These are phyloP conservation scores for Halcyon chelicuti DNA, from an alignment of 2,797 vertebrate genomes.

Conservation along the genomic window DNA sequence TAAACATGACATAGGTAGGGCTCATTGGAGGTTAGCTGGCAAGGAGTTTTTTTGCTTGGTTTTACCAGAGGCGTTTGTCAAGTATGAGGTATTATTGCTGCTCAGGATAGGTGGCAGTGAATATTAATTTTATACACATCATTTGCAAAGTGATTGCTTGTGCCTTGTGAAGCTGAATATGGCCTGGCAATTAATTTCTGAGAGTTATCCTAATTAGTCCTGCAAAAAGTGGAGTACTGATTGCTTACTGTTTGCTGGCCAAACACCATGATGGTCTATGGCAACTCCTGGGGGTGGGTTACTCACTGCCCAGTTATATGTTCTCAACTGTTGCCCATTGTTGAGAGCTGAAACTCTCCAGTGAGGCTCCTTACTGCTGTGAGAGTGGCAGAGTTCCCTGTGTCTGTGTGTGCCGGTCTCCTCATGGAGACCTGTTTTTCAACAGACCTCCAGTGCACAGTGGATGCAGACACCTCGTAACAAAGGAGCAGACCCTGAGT, in stretches of 20 bases:
- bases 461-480: not conserved
- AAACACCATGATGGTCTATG: not conserved
- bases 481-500: not conserved
- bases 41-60: not conserved
- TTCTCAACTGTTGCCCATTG: not conserved
- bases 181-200: not conserved
- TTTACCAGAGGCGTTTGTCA: not conserved
- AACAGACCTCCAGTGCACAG: not conserved
- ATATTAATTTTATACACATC: not conserved
- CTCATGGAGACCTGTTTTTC: not conserved
- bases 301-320: not conserved
- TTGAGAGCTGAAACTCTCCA: not conserved
- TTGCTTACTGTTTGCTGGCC: not conserved
- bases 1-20: not conserved
- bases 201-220: not conserved
- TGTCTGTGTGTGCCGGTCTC: not conserved
- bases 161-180: not conserved
- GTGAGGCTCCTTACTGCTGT: not conserved
- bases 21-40: not conserved
- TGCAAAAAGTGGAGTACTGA: not conserved
- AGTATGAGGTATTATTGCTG: not conserved
- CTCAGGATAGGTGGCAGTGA: not conserved
- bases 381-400: not conserved
- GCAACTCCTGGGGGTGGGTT: not conserved
- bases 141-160: not conserved